Evolutionary conservation across 2,797 vertebrate species (phyloP).

Genomic region (Nyctalus aviator): DNA sequence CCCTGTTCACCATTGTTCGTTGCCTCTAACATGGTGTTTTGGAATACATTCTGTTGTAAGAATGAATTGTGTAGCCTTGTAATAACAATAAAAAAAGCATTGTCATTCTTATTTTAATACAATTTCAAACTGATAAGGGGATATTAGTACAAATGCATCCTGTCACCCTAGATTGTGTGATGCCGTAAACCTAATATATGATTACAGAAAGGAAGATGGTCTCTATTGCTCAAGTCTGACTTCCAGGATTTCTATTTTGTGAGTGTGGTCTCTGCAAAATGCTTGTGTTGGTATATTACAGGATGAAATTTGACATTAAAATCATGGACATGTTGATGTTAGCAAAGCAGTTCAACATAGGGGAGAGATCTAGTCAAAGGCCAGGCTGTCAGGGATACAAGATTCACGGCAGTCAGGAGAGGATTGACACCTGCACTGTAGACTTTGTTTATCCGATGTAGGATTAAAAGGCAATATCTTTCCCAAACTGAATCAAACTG

Average conservation of each 20-base stretch:
- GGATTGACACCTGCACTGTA: background rate
- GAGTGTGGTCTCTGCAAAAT: background rate
- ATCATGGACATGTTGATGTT: background rate
- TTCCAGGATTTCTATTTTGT: background rate
- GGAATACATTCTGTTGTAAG: background rate
- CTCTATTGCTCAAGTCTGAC: background rate
- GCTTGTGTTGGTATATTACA: background rate
- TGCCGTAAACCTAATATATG: background rate
- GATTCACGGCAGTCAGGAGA: background rate
- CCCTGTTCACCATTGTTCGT: background rate
- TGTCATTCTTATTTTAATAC: background rate
- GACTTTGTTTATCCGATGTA: background rate
- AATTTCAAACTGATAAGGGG: background rate
- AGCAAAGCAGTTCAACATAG: conserved; percentile 40
- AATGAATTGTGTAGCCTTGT: background rate
- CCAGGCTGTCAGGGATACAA: conserved; percentile 57
- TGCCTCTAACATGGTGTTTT: background rate
- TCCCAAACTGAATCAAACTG: background rate
- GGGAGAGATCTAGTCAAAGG: conserved; percentile 5
- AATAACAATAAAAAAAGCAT: background rate
- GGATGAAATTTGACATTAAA: conserved; percentile 49
- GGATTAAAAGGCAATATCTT: background rate
- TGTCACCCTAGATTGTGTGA: background rate
- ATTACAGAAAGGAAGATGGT: background rate
- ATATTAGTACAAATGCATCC: background rate